These are phyloP conservation scores for Hippocampus barbouri DNA, from an alignment of 2,113 vertebrate species.

Conservation along the genomic window DNA sequence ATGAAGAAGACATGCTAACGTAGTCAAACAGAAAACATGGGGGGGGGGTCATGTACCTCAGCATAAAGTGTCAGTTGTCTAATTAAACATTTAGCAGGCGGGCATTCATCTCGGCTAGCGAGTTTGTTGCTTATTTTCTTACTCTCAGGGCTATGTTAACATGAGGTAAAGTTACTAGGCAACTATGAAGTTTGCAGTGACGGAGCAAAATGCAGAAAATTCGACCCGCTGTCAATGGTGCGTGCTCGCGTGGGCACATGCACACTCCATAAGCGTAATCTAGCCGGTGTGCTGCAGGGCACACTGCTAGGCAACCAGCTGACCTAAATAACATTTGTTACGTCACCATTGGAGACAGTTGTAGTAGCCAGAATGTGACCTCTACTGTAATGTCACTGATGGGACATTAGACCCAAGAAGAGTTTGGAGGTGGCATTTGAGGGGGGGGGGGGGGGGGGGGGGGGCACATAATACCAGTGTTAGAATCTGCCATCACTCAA, in stretches of 20 bases:
- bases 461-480: conserved; percentile 9
- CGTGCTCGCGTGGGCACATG: conserved; percentile 5
- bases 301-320: conserved; percentile 69
- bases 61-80: not conserved
- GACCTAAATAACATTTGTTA: conserved; percentile 70
- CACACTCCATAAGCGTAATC: conserved; percentile 38
- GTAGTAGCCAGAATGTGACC: conserved; percentile 59
- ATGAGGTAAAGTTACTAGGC: not conserved
- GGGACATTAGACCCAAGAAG: conserved; percentile 8
- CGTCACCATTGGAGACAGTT: conserved; percentile 58
- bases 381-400: conserved; percentile 57
- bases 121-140: not conserved
- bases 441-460: no score
- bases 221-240: not conserved
- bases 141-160: not conserved
- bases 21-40: not conserved
- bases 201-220: conserved; percentile 7
- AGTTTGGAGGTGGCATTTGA: not conserved
- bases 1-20: not conserved
- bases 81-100: no score
- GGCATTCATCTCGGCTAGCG: no score
- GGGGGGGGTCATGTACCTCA: not conserved
- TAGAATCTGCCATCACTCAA: conserved; percentile 17
- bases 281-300: conserved; percentile 57
- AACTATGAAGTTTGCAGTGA: conserved; percentile 4